These are phyloP conservation scores for Goniozus legneri DNA, from an alignment of 1,140 invertebrate genomes.

Conservation along the genomic window DNA sequence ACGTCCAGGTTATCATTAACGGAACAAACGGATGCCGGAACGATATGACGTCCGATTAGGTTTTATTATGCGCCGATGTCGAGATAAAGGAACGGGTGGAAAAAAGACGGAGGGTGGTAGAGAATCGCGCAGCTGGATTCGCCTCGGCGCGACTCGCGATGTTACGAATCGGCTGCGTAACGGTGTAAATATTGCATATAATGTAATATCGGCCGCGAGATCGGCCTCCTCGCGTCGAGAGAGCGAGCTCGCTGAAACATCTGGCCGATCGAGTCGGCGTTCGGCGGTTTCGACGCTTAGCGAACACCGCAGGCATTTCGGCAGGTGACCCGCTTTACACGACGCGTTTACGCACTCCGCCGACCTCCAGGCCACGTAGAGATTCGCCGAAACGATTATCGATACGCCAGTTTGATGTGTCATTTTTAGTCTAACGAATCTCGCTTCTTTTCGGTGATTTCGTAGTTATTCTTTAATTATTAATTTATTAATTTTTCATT, in stretches of 20 bases:
- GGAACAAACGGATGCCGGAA: not conserved
- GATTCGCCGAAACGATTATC: not conserved
- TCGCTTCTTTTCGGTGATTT: too few relatives aligned
- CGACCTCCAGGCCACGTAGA: not conserved
- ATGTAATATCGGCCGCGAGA: too few relatives aligned
- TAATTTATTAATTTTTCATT: too few relatives aligned
- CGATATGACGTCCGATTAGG: slow-evolving; percentile 26
- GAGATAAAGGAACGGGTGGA: slow-evolving; percentile 18
- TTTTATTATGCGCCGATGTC: slow-evolving; percentile 15
- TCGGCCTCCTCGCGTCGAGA: too few relatives aligned
- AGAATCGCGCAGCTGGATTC: not conserved
- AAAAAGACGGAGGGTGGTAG: not conserved
- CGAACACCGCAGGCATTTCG: slow-evolving; percentile 6
- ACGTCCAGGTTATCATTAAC: not conserved
- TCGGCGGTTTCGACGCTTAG: slow-evolving; percentile 29
- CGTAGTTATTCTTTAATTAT: too few relatives aligned
- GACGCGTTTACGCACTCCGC: not conserved
- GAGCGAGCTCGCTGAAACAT: slow-evolving; percentile 13
- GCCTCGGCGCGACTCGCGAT: slow-evolving; percentile 10
- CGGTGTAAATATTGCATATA: too few relatives aligned
- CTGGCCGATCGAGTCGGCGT: too few relatives aligned
- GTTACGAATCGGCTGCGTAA: too few relatives aligned
- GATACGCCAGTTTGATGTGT: not conserved
- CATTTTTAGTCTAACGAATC: too few relatives aligned
- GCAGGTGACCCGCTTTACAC: slow-evolving; percentile 18